Conservation (phyloP, 2,113 vertebrate genomes). For the Microcebus jonahi region DNA sequence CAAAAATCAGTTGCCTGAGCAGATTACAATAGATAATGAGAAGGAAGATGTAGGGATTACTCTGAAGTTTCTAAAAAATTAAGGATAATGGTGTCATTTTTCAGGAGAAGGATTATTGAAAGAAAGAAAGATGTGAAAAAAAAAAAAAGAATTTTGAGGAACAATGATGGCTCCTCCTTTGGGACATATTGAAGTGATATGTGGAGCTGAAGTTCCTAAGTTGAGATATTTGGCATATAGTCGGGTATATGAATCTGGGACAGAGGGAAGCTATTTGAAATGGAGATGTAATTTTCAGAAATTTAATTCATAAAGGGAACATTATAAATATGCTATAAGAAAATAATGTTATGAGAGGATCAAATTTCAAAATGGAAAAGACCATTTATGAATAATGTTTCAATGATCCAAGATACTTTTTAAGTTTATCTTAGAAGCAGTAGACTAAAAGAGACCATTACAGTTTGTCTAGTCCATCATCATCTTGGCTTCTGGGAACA, state of each 20-base stretch:
- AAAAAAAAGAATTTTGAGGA: background rate
- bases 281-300: background rate
- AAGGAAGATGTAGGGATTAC: background rate
- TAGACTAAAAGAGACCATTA: background rate
- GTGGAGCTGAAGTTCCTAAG: background rate
- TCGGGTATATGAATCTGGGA: background rate
- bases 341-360: background rate
- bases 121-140: background rate
- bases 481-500: background rate
- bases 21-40: background rate
- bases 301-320: background rate
- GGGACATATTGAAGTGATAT: background rate
- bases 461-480: background rate
- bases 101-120: background rate
- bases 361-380: slow-evolving; percentile 22
- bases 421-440: background rate
- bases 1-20: background rate
- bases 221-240: background rate
- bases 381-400: background rate
- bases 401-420: background rate
- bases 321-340: background rate
- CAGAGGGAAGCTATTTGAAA: background rate
- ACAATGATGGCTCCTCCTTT: background rate
- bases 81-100: background rate
- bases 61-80: background rate